Conservation (phyloP, 2,113 vertebrate genomes). For the Cromileptes altivelis region DNA sequence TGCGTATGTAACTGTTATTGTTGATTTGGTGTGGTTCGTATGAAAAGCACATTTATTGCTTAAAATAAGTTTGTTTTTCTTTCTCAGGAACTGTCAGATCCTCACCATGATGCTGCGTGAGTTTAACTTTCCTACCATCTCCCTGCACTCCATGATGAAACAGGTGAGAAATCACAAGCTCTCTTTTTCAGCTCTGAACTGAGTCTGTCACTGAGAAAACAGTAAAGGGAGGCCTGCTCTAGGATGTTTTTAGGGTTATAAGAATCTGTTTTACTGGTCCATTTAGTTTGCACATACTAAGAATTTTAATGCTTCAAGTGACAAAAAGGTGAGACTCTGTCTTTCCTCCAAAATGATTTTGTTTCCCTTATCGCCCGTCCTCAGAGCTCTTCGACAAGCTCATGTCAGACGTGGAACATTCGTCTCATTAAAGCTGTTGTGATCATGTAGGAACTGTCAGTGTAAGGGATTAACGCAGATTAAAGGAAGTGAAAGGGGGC, state of each 20-base stretch:
- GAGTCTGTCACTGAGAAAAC: background rate
- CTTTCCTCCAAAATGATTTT: background rate
- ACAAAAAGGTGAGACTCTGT: background rate
- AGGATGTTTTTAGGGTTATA: background rate
- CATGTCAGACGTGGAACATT: background rate
- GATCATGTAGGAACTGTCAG: background rate
- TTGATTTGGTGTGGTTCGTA: background rate
- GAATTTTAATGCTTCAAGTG: background rate
- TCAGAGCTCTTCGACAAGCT: background rate
- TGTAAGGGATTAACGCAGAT: constrained; percentile 24
- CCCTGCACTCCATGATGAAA: constrained; percentile 98
- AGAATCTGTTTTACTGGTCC: background rate
- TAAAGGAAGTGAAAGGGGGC: constrained; percentile 14
- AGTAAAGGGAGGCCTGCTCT: background rate
- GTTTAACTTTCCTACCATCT: constrained; percentile 91
- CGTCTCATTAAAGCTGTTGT: background rate
- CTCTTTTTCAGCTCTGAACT: background rate
- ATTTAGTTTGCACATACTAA: background rate
- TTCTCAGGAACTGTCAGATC: constrained; percentile 91
- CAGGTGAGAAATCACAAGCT: constrained; percentile 84
- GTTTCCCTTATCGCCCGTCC: background rate
- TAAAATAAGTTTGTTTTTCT: background rate
- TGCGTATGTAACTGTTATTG: background rate
- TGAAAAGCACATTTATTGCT: background rate
- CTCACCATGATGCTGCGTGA: constrained; percentile 95